These are phyloP conservation scores for Xanthia icteritia DNA, from an alignment of 2,888 invertebrate genomes.

Conservation along the genomic window DNA sequence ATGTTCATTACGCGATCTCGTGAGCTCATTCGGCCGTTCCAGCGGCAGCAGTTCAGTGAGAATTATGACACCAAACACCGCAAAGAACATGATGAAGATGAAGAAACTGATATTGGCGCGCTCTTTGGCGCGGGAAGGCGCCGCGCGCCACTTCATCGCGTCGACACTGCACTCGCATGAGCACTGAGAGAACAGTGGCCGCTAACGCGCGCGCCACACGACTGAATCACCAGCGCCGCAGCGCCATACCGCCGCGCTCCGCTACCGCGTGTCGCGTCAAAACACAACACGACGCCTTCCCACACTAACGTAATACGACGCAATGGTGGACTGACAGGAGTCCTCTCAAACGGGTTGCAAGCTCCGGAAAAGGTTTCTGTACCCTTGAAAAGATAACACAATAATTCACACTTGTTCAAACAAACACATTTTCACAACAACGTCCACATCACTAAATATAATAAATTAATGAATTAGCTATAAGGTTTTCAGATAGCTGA, in stretches of 20 bases:
- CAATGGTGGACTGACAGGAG: slow-evolving; percentile 71
- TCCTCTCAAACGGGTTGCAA: slow-evolving; percentile 72
- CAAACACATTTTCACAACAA: neutral
- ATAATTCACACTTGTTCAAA: neutral
- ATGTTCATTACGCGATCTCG: slow-evolving; percentile 93
- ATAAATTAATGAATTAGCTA: neutral
- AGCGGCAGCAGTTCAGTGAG: slow-evolving; percentile 94
- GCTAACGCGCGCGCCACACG: slow-evolving; percentile 75
- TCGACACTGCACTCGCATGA: slow-evolving; percentile 77
- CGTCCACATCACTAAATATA: neutral
- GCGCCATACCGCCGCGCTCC: slow-evolving; percentile 73
- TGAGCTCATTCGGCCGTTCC: slow-evolving; percentile 90
- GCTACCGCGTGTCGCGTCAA: slow-evolving; percentile 72
- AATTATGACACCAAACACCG: slow-evolving; percentile 96
- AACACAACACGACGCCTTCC: slow-evolving; percentile 76
- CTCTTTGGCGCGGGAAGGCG: slow-evolving; percentile 92
- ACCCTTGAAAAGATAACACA: slow-evolving; percentile 41
- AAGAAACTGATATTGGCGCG: slow-evolving; percentile 97
- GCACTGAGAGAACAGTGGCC: slow-evolving; percentile 73
- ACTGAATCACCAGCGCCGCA: slow-evolving; percentile 78
- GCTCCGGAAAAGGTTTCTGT: slow-evolving; percentile 56
- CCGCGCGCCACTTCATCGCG: slow-evolving; percentile 89
- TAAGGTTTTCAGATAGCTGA: neutral
- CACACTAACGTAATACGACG: slow-evolving; percentile 69
- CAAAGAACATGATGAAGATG: slow-evolving; percentile 97